Conservation (phyloP, 2,888 invertebrate genomes). For the Epinotia brunnichana region DNA sequence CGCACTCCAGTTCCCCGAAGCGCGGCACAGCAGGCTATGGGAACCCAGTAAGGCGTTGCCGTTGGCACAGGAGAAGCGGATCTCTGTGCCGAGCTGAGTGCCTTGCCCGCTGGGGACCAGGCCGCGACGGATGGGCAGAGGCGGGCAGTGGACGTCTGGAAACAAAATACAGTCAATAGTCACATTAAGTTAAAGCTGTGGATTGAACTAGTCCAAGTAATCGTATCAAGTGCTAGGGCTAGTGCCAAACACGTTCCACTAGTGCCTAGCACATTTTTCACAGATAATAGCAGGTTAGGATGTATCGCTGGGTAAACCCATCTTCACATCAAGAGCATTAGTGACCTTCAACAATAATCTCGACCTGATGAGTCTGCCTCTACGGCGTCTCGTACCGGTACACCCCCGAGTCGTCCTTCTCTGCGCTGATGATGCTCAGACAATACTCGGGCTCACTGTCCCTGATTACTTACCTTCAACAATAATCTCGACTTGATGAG, state of each 20-base stretch:
- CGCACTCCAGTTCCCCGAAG: constrained; percentile 94
- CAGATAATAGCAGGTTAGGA: too few species aligned
- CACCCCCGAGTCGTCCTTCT: constrained; percentile 91
- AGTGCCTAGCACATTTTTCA: too few species aligned
- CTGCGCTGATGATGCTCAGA: constrained; percentile 91
- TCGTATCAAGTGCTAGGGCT: too few species aligned
- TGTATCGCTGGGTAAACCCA: too few species aligned
- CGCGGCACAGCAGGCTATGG: constrained; percentile 88
- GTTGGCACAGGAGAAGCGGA: constrained; percentile 90
- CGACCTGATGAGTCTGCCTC: constrained; percentile 90
- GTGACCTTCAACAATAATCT: constrained; percentile 89
- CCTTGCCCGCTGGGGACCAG: constrained; percentile 88
- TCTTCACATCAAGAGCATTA: too few species aligned
- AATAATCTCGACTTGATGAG: constrained; percentile 90
- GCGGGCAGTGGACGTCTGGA: constrained; percentile 90
- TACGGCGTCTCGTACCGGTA: constrained; percentile 94
- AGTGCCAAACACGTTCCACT: too few species aligned
- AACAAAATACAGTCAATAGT: not conserved
- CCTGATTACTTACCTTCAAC: constrained; percentile 87
- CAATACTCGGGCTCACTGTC: constrained; percentile 92
- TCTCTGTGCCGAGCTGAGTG: constrained; percentile 89
- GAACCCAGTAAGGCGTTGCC: constrained; percentile 92
- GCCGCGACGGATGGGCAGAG: constrained; percentile 88
- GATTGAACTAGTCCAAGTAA: too few species aligned
- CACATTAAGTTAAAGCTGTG: too few species aligned